Evolutionary conservation across 1,140 invertebrate genomes (phyloP).

Genomic region (Rhyacophila brunnea): DNA sequence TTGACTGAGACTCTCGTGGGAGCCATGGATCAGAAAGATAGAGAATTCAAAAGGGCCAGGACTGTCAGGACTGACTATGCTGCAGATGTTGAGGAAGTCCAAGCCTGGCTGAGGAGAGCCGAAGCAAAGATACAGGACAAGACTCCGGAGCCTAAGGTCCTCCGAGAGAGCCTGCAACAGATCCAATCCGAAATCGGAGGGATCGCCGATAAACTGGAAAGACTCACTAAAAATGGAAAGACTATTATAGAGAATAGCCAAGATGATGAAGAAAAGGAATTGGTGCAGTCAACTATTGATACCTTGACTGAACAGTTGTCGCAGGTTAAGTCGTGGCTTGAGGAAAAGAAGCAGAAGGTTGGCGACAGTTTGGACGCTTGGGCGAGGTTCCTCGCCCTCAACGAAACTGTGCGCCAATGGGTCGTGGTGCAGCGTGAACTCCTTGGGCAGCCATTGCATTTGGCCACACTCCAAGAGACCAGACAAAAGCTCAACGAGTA

Average conservation of each 20-base stretch:
- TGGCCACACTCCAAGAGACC: slow-evolving; percentile 75
- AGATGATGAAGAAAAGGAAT: slow-evolving; percentile 73
- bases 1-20: slow-evolving; percentile 73
- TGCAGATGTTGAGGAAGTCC: slow-evolving; percentile 75
- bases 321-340: slow-evolving; percentile 73
- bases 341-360: slow-evolving; percentile 80
- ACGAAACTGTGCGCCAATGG: slow-evolving; percentile 81
- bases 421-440: slow-evolving; percentile 77
- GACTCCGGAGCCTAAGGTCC: slow-evolving; percentile 69
- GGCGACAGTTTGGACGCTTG: slow-evolving; percentile 86
- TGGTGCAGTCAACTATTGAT: slow-evolving; percentile 73
- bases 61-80: slow-evolving; percentile 78
- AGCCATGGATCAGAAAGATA: slow-evolving; percentile 82
- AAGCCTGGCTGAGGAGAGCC: slow-evolving; percentile 77
- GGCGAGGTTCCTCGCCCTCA: slow-evolving; percentile 79
- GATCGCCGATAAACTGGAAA: slow-evolving; percentile 75
- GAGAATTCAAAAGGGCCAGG: slow-evolving; percentile 80
- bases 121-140: slow-evolving; percentile 82
- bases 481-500: slow-evolving; percentile 85
- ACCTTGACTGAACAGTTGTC: slow-evolving; percentile 75
- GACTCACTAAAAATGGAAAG: slow-evolving; percentile 73
- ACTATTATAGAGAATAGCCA: slow-evolving; percentile 75
- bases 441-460: slow-evolving; percentile 71
- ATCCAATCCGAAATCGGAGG: slow-evolving; percentile 72
- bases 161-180: slow-evolving; percentile 74